Base-by-base conservation (phyloP, 2,888 invertebrate species). In the Drosophila testacea region DNA sequence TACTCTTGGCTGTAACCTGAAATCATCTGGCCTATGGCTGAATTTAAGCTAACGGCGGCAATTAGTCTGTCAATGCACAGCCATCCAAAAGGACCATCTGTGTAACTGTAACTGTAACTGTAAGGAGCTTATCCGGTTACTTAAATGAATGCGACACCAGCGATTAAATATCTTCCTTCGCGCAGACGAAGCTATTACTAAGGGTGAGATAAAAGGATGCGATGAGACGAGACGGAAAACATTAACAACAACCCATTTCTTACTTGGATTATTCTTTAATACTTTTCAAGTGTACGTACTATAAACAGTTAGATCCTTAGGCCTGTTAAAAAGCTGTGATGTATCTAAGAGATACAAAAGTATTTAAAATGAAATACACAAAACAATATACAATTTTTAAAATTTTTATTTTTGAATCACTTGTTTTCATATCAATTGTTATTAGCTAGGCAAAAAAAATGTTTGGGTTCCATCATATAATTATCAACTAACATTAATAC, bases 391-490 rank as follows among this genome's bases (percentile, higher is more conserved):
- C 52, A 65, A 70, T 69, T 79, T 74, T 83, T 73, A n/a, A 73
- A 81, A 82, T 79, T 79, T 87, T 88, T 88, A 85, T 88, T 85
- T 69, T 64, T 88, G 75, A 88, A 85, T 85, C 84, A 85, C 88
- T 88, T 85, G 70, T 77, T 81, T 70, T 71, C 78, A 84, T 84
- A 82, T 87, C 73, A 81, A 81, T 88, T 83, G 66, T 83, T 83
- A 87, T 87, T 83, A 81, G 77, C 85, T 85, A 84, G 38, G 65
- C 80, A 83, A 83, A 83, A 82, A 81, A 83, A 86, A 65, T 56
- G 38, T 44, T 69, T 60, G 63, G 62, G 55, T 74, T 67, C 59
- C 62, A 61, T 71, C 65, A 71, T 74, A 57, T 62, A 69, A 48
- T 69, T 83, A 77, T 72, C 41, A 82, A 73, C 84, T 87, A 87